Conservation (phyloP, 2,113 vertebrate species). For the Oreochromis aureus region DNA sequence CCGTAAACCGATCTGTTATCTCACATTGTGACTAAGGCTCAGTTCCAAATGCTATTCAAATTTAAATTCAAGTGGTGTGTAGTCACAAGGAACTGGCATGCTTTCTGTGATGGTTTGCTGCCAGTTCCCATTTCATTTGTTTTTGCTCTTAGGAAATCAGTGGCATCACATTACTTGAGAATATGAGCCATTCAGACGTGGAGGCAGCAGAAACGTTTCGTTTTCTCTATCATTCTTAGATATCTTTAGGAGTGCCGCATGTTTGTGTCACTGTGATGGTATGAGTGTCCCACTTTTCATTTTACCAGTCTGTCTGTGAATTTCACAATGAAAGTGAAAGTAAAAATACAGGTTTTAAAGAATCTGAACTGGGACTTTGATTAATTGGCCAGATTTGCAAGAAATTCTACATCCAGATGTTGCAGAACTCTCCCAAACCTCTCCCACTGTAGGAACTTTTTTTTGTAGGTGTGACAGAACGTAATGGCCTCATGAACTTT, state of each 20-base stretch:
- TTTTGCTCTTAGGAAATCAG: not conserved
- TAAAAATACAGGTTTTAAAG: not conserved
- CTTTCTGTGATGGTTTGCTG: not conserved
- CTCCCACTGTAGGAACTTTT: not conserved
- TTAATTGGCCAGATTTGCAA: not conserved
- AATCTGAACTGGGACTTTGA: not conserved
- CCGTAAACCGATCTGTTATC: not conserved
- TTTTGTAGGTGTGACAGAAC: not conserved
- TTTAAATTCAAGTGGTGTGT: not conserved
- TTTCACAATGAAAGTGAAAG: not conserved
- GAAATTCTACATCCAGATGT: not conserved
- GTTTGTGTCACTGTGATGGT: not conserved
- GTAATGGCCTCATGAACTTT: not conserved
- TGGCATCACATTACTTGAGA: not conserved
- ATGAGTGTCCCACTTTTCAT: not conserved
- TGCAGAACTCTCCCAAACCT: not conserved
- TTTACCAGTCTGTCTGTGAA: not conserved
- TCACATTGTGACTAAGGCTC: not conserved
- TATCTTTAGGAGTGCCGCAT: not conserved
- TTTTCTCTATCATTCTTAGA: not conserved
- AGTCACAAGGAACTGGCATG: not conserved
- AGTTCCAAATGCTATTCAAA: accelerated
- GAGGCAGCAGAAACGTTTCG: not conserved
- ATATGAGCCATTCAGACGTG: not conserved
- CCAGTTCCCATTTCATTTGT: not conserved